Evolutionary conservation across 2,113 vertebrate species (phyloP), one percentile per base, ranked within the genome.

Genomic region (Erinaceus europaeus): DNA sequence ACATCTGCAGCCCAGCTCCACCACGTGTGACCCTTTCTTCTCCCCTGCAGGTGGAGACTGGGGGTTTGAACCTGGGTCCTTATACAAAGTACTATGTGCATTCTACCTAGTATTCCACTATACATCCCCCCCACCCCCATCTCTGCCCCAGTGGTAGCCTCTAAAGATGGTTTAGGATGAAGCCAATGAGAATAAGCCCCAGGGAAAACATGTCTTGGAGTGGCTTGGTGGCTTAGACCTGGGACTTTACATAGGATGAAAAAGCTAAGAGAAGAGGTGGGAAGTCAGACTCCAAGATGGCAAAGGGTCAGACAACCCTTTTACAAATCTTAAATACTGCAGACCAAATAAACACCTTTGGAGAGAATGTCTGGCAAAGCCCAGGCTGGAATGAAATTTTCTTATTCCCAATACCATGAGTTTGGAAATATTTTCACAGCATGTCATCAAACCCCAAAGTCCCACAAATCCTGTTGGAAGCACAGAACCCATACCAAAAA

Each of bases 391-490:
- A 40, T 9, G n/a, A 12, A 12, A 72, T 52, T 67, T 88, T 67
- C 57, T 78, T 11, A 52, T 18, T 50, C 23, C 53, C 4, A 5
- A 48, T 50, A 40, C 2, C 7, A 73, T 4, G 27, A 12, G 15
- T n/a, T 62, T 90, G 46, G 85, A 36, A 25, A 68, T n/a, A 32
- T 71, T 77, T 74, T 69, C 20, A 86, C 0, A 38, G 50, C 7
- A 3, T 82, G 81, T 48, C 44, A 64, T 62, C 68, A 50, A 78
- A 90, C 61, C 38, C 67, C 38, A 20, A n/a, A 71, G 44, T 68
- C 44, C 9, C 4, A 27, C 55, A 27, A 9, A 57, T 23, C 55
- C n/a, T n/a, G 20, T 27, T 10, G 23, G 23, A 57, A 27, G 25
- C 25, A 9, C 25, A 57, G 55, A 57, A 8, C n/a, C n/a, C n/a